Evolutionary conservation across 2,888 invertebrate species (phyloP).

Genomic region (Lepidocyrtinus sp.): DNA sequence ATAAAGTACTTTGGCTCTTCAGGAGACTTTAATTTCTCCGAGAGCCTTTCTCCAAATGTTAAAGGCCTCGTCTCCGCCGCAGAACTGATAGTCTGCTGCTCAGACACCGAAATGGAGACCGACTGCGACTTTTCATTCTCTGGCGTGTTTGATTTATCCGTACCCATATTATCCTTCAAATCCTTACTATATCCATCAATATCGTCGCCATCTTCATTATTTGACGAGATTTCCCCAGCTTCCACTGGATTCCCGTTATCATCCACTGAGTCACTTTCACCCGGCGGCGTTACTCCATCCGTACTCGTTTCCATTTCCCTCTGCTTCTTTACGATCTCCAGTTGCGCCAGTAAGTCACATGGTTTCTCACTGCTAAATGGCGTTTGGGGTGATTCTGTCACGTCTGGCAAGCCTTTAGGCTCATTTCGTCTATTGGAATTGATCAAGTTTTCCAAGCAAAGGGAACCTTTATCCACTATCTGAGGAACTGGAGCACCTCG

Average conservation of each 20-base stretch:
- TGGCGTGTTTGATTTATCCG: no score
- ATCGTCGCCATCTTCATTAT: no score
- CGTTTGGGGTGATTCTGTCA: constrained; percentile 58
- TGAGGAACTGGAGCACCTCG: no score
- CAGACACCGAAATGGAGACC: no score
- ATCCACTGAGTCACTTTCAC: constrained; percentile 50
- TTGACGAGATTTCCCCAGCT: constrained; percentile 13
- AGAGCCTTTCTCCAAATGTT: no score
- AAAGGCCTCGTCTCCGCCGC: no score
- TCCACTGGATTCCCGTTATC: constrained; percentile 47
- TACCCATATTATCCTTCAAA: no score
- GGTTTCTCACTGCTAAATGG: constrained; percentile 56
- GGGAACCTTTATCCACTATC: constrained; percentile 27
- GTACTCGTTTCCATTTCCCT: constrained; percentile 46
- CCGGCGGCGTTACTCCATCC: constrained; percentile 18
- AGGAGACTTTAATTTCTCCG: constrained; percentile 48
- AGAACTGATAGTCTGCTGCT: no score
- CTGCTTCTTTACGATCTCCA: constrained; percentile 48
- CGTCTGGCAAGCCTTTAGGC: constrained; percentile 54
- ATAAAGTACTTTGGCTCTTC: constrained; percentile 68
- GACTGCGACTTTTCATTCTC: no score
- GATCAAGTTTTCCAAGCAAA: constrained; percentile 39
- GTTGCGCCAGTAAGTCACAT: constrained; percentile 59
- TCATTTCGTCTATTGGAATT: constrained; percentile 34
- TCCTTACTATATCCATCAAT: no score